A percentile compares a stretch with the other conserved stretches of the same genome.
phyloP scores from a whole-genome alignment of 2,113 vertebrate species.

The Eolophus roseicapilla region DNA sequence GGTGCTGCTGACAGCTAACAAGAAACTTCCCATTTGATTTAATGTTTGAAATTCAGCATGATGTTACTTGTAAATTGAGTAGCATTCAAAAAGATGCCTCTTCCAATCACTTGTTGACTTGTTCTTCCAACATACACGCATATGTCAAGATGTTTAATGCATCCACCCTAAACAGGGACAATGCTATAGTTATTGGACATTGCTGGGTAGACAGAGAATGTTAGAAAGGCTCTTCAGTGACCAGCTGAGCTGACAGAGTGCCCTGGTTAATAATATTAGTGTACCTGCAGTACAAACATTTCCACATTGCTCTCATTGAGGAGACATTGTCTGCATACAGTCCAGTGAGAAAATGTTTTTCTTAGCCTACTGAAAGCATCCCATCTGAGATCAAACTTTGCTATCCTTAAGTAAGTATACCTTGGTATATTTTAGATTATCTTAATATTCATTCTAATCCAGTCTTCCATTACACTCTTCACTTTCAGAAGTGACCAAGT shows the following conservation, averaged over 20 bases:
- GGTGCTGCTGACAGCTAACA: not conserved
- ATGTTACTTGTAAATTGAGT: not conserved
- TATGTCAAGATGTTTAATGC: not conserved
- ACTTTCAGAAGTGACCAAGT: not conserved
- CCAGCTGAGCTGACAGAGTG: not conserved
- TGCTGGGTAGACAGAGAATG: not conserved
- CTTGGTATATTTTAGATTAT: not conserved
- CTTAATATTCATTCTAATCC: not conserved
- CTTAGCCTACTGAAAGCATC: not conserved
- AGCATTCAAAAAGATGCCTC: not conserved
- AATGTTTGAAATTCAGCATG: not conserved
- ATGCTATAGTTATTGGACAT: not conserved
- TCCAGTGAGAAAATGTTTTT: not conserved
- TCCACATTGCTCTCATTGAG: not conserved
- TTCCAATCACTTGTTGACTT: not conserved
- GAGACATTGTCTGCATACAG: not conserved
- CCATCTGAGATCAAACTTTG: accelerated
- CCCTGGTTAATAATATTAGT: not conserved
- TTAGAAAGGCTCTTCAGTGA: not conserved
- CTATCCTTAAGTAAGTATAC: not conserved
- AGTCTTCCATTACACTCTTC: not conserved
- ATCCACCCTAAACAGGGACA: not conserved
- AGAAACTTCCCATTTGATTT: not conserved
- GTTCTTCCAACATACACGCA: not conserved
- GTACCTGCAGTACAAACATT: not conserved